Evolutionary conservation across 2,797 vertebrate species (phyloP), one percentile per base, ranked within the genome.

Genomic region (Diplodus puntazzo): DNA sequence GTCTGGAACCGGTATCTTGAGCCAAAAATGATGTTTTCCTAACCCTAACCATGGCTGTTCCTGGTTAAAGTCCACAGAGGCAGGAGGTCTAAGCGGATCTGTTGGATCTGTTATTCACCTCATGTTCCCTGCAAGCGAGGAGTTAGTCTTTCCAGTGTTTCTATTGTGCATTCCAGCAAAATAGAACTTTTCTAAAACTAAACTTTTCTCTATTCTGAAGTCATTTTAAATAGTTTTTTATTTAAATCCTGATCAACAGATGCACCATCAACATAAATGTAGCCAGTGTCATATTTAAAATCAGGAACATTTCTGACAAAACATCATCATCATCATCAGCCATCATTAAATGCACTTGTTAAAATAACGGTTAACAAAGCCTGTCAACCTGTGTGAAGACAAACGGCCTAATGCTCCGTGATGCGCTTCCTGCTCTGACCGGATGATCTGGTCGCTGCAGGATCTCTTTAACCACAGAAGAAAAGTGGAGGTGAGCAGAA

Each of bases 381-480:
- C 43, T 42, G 50, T 48, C 14, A 65, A 73, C 16, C 23, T 74
- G 8, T 34, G 49, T 1, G 17, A 54, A 60, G 80, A 79, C 61
- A 67, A 74, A 73, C 18, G 62, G 58, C 50, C 57, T 1, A 52
- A 21, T 1, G 18, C 53, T 0, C 16, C 60, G 42, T 46, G 58
- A 21, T 78, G 48, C 52, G 21, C 63, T 63, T 50, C 74, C 58
- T 42, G 25, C 64, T 68, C 34, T 65, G 79, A 87, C 71, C 61
- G 65, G 82, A 76, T 34, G 69, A 78, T 70, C 68, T 0, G 25
- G 55, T 77, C 53, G 0, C 27, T 5, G 3, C 74, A 77, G 86
- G 71, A 80, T 77, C 69, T 77, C 75, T 21, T 82, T 87, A 79
- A 86, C 81, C 83, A 81, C 83, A 75, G 77, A 80, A 76, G 77